phyloP scores from a whole-genome alignment of 2,113 vertebrate genomes.

The Lepisosteus osseus region DNA sequence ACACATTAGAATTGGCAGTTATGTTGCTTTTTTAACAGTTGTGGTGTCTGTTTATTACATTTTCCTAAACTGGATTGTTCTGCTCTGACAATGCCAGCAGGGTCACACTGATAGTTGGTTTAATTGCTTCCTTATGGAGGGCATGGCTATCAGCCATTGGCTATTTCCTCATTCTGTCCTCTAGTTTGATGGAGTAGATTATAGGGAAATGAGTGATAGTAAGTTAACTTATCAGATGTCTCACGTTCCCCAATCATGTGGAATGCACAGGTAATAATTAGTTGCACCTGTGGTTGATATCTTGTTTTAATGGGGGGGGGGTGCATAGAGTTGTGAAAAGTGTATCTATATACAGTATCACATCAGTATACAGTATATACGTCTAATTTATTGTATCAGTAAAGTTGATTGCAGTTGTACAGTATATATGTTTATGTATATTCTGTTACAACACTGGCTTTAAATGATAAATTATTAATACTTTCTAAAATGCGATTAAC shows the following conservation, averaged over 20 bases:
- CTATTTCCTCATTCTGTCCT: not conserved
- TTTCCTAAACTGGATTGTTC: not conserved
- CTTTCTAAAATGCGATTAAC: too few relatives aligned
- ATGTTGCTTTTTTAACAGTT: not conserved
- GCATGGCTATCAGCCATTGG: not conserved
- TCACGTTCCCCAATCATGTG: not conserved
- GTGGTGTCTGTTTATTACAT: not conserved
- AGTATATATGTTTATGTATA: too few relatives aligned
- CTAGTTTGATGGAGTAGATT: not conserved
- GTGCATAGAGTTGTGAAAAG: too few relatives aligned
- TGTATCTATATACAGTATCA: too few relatives aligned
- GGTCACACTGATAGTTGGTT: not conserved
- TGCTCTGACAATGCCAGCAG: not conserved
- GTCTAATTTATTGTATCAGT: too few relatives aligned
- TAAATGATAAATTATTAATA: too few relatives aligned
- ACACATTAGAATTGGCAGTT: not conserved
- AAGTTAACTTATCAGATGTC: not conserved
- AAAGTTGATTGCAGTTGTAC: too few relatives aligned
- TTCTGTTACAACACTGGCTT: too few relatives aligned
- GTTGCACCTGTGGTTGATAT: too few relatives aligned
- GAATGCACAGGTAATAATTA: not conserved
- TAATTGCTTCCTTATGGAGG: not conserved
- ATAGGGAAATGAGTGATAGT: conserved; percentile 6
- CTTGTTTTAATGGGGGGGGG: too few relatives aligned
- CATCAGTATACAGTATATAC: too few relatives aligned